Conservation (phyloP, 1,140 invertebrate species). For the Magallana ariakensis region DNA sequence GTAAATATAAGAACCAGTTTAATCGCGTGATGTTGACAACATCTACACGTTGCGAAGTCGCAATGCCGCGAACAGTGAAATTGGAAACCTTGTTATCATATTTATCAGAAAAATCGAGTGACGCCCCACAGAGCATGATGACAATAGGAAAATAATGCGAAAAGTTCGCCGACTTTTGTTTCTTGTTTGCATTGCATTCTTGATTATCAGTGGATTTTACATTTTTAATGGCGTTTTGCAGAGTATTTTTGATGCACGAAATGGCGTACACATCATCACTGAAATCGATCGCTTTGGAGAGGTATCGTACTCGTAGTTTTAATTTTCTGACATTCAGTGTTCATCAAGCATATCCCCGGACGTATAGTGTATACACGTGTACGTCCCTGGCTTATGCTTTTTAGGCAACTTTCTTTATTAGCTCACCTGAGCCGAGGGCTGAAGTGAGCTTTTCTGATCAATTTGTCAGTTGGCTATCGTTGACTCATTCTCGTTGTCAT, state of each 20-base stretch:
- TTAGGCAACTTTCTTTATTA: too few species aligned
- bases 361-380: too few species aligned
- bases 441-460: too few species aligned
- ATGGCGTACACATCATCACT: background rate
- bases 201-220: slow-evolving; percentile 1
- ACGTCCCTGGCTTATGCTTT: too few species aligned
- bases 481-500: too few species aligned
- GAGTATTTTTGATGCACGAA: background rate
- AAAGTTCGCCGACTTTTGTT: slow-evolving; percentile 5
- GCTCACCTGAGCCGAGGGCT: too few species aligned
- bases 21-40: background rate
- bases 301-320: background rate
- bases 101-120: background rate
- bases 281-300: slow-evolving; percentile 12
- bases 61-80: slow-evolving; percentile 31
- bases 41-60: slow-evolving; percentile 25
- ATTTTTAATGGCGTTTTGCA: background rate
- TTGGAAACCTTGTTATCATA: slow-evolving; percentile 4
- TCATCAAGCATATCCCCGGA: too few species aligned
- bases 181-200: background rate
- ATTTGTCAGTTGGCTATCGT: too few species aligned
- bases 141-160: slow-evolving; percentile 21
- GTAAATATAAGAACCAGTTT: background rate
- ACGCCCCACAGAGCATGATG: slow-evolving; percentile 18
- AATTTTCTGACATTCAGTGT: background rate